Evolutionary conservation across 2,113 vertebrate genomes (phyloP).

Genomic region (Sphaerodactylus townsendi): DNA sequence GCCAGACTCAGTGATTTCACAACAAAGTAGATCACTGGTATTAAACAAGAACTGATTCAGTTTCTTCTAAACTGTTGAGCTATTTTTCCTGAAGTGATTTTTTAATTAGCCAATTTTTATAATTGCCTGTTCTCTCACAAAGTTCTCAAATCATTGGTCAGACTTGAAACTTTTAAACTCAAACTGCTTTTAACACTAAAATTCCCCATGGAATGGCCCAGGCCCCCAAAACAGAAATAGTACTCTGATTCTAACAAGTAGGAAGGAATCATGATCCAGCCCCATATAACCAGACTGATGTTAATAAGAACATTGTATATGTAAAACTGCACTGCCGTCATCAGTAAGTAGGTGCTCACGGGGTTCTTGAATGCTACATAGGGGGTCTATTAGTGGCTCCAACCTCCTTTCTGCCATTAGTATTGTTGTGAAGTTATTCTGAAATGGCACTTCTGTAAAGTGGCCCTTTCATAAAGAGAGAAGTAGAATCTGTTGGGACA

Average conservation of each 20-base stretch:
- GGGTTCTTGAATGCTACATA: no score
- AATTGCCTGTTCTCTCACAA: not conserved
- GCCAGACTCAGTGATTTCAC: no score
- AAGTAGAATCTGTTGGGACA: no score
- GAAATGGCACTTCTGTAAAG: no score
- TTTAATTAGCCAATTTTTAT: not conserved
- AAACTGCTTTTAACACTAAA: not conserved
- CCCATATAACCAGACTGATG: not conserved
- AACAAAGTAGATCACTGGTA: not conserved
- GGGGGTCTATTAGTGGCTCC: no score
- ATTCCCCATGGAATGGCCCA: not conserved
- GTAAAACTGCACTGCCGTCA: not conserved
- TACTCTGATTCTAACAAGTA: not conserved
- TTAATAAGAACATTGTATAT: not conserved
- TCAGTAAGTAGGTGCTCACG: no score
- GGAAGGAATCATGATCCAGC: not conserved
- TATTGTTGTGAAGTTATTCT: no score
- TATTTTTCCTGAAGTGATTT: not conserved
- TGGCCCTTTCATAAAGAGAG: no score
- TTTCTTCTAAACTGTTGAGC: conserved; percentile 28
- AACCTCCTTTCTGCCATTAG: no score
- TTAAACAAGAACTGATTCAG: not conserved
- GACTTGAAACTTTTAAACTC: not conserved
- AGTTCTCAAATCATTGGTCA: not conserved
- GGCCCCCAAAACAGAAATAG: not conserved